Percentiles rank a stretch among this genome's conserved stretches.
Conservation (phyloP, 2,888 invertebrate genomes). For the Troides helena region DNA sequence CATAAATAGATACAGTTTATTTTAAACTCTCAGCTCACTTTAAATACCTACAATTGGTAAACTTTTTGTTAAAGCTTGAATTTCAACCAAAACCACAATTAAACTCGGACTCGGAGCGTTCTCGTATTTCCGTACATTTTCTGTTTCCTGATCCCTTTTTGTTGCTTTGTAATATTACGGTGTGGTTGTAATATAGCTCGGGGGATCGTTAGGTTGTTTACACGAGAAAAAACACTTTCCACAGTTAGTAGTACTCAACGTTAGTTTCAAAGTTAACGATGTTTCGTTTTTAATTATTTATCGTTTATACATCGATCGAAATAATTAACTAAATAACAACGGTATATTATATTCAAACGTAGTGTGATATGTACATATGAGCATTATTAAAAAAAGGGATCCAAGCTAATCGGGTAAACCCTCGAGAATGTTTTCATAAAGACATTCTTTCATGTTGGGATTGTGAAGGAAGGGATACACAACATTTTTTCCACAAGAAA, state of each 20-base stretch:
- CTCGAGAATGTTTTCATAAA: constrained; percentile 6
- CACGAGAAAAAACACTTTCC: not conserved
- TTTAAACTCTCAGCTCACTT: not conserved
- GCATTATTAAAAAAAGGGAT: not conserved
- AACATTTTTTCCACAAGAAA: not conserved
- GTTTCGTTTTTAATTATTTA: no score
- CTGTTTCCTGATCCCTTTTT: constrained; percentile 4
- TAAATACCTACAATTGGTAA: not conserved
- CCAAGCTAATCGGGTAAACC: constrained; percentile 10
- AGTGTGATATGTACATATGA: no score
- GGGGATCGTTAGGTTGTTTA: not conserved
- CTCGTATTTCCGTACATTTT: constrained; percentile 4
- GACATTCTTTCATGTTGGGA: constrained; percentile 10
- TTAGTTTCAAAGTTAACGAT: no score
- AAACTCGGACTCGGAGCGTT: not conserved
- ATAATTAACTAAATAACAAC: no score
- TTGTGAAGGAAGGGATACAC: not conserved
- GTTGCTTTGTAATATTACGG: constrained; percentile 1
- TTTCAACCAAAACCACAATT: constrained; percentile 6
- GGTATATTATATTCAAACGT: no score
- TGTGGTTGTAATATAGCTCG: not conserved
- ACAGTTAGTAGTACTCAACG: no score
- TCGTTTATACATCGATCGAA: no score
- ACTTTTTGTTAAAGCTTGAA: constrained; percentile 1
- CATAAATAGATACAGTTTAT: not conserved